A percentile compares a stretch with the other conserved stretches of the same genome.
Evolutionary conservation across 2,113 vertebrate genomes (phyloP).

Genomic region (Pelvicachromis taeniatus): DNA sequence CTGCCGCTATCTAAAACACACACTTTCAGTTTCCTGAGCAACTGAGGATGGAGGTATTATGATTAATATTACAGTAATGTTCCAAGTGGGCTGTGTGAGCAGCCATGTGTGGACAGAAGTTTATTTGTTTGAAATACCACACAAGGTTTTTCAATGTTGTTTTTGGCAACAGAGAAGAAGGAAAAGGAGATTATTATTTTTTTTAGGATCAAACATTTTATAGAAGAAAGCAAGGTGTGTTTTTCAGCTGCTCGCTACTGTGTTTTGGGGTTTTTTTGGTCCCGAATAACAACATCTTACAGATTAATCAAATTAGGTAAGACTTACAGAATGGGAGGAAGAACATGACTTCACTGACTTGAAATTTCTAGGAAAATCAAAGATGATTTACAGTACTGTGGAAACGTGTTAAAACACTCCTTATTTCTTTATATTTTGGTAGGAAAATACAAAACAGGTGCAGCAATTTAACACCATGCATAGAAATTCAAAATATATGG

Average conservation of each 20-base stretch:
- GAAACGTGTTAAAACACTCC: no score
- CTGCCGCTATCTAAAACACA: slow-evolving; percentile 24
- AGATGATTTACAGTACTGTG: neutral
- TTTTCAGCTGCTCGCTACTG: neutral
- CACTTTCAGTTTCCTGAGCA: neutral
- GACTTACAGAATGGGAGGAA: neutral
- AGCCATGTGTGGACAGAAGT: neutral
- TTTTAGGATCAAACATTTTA: neutral
- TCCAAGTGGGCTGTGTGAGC: neutral
- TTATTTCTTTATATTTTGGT: neutral
- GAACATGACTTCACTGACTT: neutral
- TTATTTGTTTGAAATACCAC: neutral
- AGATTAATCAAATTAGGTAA: neutral
- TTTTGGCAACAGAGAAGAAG: neutral
- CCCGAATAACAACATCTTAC: neutral
- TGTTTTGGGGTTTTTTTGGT: no score
- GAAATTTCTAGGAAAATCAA: neutral
- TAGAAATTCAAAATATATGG: neutral
- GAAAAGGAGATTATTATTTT: neutral
- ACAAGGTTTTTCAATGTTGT: neutral
- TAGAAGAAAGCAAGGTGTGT: neutral
- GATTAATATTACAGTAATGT: neutral
- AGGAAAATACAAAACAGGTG: neutral
- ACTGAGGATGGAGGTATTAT: slow-evolving; percentile 8
- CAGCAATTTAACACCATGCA: neutral